These are phyloP conservation scores for Pocillopora meandrina DNA, from an alignment of 92 coral and sea anemone species.

Conservation along the genomic window DNA sequence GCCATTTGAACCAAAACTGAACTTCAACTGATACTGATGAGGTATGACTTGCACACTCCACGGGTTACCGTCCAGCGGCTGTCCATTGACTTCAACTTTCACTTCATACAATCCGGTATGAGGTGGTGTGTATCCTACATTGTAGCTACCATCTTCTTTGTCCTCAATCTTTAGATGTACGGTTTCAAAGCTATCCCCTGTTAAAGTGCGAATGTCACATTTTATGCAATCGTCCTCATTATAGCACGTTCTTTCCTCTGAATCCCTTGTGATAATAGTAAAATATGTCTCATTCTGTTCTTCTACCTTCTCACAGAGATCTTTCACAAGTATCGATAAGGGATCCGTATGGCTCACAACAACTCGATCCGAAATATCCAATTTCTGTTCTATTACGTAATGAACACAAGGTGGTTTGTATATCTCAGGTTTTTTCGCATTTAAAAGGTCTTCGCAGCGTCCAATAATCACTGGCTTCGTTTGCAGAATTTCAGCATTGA, in stretches of 20 bases:
- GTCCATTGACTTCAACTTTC: conserved; percentile 33
- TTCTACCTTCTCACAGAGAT: conserved; percentile 38
- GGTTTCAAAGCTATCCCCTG: conserved; percentile 17
- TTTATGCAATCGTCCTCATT: conserved; percentile 54
- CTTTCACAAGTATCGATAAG: not conserved
- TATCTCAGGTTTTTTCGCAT: too few species aligned
- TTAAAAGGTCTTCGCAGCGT: too few species aligned
- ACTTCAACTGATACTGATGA: not conserved
- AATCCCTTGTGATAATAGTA: conserved; percentile 55
- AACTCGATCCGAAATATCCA: too few species aligned
- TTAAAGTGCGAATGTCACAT: conserved; percentile 38
- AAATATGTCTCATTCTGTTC: conserved; percentile 35
- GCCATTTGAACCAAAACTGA: conserved; percentile 1
- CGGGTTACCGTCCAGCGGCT: conserved; percentile 42
- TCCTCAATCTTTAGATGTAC: conserved; percentile 27
- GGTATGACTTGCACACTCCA: conserved; percentile 40
- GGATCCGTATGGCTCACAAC: too few species aligned
- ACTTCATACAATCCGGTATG: conserved; percentile 35
- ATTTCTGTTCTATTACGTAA: too few species aligned
- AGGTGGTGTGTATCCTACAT: conserved; percentile 43
- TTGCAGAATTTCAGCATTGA: too few species aligned
- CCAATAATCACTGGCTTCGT: too few species aligned
- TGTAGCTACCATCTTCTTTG: conserved; percentile 55
- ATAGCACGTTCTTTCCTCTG: conserved; percentile 55
- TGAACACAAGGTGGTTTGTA: too few species aligned